Evolutionary conservation across 2,888 invertebrate genomes (phyloP), one percentile per base, ranked within the genome.

Genomic region (Iphiclides podalirius): DNA sequence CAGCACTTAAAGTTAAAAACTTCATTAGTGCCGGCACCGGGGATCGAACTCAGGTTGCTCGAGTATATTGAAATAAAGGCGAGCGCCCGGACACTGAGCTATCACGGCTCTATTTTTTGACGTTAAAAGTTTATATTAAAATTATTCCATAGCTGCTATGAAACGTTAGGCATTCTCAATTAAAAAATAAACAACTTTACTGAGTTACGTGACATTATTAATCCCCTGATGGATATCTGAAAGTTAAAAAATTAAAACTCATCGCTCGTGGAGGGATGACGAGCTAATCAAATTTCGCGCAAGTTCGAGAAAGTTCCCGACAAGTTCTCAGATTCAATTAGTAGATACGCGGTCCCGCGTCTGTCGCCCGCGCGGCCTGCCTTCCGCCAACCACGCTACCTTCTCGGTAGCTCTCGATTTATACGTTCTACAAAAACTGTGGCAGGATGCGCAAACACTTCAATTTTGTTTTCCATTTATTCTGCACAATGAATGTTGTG

Each of bases 281-380:
- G 67, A 76, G 72, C 72, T 82, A 82, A 85, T 85, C 79, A 79
- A 80, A 80, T 82, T 82, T 78, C 67, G 66, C 70, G 61, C 66
- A 72, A 80, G 75, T 80, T 79, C 64, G 67, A 44, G 65, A 71
- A 79, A 83, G 75, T 78, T 82, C 66, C 64, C 67, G 59, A 65
- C 61, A 75, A 82, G 79, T 82, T 84, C 67, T 66, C 68, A 67
- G 84, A 85, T 85, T 85, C 79, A 86, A 85, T 86, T 85, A 85
- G 72, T 58, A 79, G 85, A 84, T 83, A 83, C 66, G 71, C 60
- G 60, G 60, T 59, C 53, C 43, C 54, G 45, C 57, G 59, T 61
- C 65, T 61, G 66, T 54, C 59, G 50, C 52, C 20, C 47, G 41
- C 52, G 47, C 35, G 46, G 36, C 47, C 40, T 31, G 36, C 20